Evolutionary conservation across 2,888 invertebrate species (phyloP).

Genomic region (Caenorhabditis imperialis): DNA sequence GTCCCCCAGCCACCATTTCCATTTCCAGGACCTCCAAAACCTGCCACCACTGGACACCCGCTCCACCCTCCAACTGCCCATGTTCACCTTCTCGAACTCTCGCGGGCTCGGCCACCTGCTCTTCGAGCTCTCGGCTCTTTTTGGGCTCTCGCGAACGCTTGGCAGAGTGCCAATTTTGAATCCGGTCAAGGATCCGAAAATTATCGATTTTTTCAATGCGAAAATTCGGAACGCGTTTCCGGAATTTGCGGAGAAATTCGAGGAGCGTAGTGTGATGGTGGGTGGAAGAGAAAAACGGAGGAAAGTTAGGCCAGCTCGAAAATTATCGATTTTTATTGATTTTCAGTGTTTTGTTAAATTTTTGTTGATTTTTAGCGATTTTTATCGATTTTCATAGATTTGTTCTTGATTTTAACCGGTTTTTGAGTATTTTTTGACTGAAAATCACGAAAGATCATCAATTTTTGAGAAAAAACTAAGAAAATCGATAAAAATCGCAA

Average conservation of each 20-base stretch:
- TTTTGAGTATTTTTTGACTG: too few species aligned
- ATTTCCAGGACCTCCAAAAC: constrained; percentile 29
- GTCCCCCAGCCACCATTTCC: too few species aligned
- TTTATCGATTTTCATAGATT: too few species aligned
- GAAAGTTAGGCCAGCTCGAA: neutral
- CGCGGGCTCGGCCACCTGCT: constrained; percentile 20
- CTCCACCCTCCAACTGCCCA: constrained; percentile 20
- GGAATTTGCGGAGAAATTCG: constrained; percentile 19
- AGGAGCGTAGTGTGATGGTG: constrained; percentile 3
- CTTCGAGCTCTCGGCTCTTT: constrained; percentile 27
- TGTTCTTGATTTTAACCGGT: too few species aligned
- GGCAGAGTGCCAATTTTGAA: constrained; percentile 25
- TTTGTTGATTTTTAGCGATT: too few species aligned
- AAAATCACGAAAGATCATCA: too few species aligned
- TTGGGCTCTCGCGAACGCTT: constrained; percentile 15
- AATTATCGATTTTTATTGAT: neutral
- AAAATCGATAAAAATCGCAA: too few species aligned
- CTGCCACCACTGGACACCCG: constrained; percentile 22
- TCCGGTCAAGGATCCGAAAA: neutral
- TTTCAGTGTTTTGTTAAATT: neutral
- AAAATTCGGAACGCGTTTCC: constrained; percentile 17
- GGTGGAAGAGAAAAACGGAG: too few species aligned
- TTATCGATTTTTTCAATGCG: constrained; percentile 8
- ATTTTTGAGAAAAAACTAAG: too few species aligned
- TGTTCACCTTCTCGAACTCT: constrained; percentile 25